Percentiles rank a stretch among this genome's conserved stretches.
phyloP scores from a whole-genome alignment of 2,888 invertebrate genomes.

The Phengaris arion region DNA sequence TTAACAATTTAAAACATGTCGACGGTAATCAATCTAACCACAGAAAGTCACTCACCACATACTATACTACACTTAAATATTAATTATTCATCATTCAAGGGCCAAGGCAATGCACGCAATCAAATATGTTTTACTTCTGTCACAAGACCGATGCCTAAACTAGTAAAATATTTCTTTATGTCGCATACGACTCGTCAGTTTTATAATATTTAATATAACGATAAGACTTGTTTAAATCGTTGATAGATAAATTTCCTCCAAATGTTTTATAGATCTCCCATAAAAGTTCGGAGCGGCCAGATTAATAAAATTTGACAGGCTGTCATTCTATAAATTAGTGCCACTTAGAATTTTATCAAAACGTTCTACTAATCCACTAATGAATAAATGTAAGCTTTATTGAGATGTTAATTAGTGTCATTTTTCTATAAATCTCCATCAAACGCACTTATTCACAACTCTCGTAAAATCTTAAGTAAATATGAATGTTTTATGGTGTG shows the following conservation, averaged over 20 bases:
- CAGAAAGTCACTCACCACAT: constrained; percentile 65
- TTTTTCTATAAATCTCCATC: constrained; percentile 30
- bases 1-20: constrained; percentile 49
- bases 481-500: constrained; percentile 39
- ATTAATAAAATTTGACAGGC: constrained; percentile 69
- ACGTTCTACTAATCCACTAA: constrained; percentile 41
- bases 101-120: constrained; percentile 62
- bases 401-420: constrained; percentile 35
- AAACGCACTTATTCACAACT: constrained; percentile 34
- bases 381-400: constrained; percentile 39
- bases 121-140: constrained; percentile 65
- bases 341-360: constrained; percentile 48
- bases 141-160: constrained; percentile 63
- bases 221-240: constrained; percentile 65
- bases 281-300: constrained; percentile 60
- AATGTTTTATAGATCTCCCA: constrained; percentile 71
- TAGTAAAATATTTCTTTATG: constrained; percentile 54
- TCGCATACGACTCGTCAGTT: constrained; percentile 50
- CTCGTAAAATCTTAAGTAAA: constrained; percentile 42
- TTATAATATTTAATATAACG: constrained; percentile 64
- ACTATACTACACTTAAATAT: constrained; percentile 49
- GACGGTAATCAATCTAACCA: constrained; percentile 63
- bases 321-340: constrained; percentile 57
- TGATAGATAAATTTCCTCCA: constrained; percentile 64
- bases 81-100: constrained; percentile 67